phyloP scores from a whole-genome alignment of 2,888 invertebrate species.

The Diloba caeruleocephala region DNA sequence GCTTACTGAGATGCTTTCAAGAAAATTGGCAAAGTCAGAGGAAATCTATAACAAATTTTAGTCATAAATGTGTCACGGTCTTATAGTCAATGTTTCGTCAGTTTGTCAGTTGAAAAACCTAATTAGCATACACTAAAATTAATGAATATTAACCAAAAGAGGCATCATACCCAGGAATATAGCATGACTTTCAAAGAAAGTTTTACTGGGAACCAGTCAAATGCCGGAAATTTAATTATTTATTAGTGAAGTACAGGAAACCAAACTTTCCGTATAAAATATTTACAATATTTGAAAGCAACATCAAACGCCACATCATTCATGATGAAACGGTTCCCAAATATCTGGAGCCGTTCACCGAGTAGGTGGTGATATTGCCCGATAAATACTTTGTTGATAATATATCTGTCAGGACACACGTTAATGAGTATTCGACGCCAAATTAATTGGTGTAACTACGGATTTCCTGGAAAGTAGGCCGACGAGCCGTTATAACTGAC shows the following conservation, averaged over 20 bases:
- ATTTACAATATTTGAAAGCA: conserved; percentile 51
- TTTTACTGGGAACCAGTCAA: conserved; percentile 8
- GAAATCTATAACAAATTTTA: conserved; percentile 52
- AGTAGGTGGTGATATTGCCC: conserved; percentile 54
- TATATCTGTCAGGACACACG: conserved; percentile 72
- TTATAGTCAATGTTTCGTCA: conserved; percentile 30
- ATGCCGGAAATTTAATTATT: conserved; percentile 23
- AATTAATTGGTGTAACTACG: conserved; percentile 64
- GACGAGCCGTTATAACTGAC: conserved; percentile 19
- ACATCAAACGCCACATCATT: conserved; percentile 69
- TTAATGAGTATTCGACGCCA: conserved; percentile 68
- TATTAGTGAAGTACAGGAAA: conserved; percentile 9
- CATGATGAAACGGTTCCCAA: conserved; percentile 49
- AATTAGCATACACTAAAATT: conserved; percentile 22
- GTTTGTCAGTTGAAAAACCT: conserved; percentile 21
- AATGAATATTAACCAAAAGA: background rate
- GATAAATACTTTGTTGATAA: conserved; percentile 64
- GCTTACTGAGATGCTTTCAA: conserved; percentile 59
- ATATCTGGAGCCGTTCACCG: conserved; percentile 47
- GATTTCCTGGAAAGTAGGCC: conserved; percentile 61
- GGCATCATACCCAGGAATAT: background rate
- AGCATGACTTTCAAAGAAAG: background rate
- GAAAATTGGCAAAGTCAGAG: conserved; percentile 59
- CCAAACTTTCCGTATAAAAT: conserved; percentile 18
- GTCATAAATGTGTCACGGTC: conserved; percentile 36